Base-by-base conservation (phyloP, 2,113 vertebrate species). In the Catagonus wagneri region DNA sequence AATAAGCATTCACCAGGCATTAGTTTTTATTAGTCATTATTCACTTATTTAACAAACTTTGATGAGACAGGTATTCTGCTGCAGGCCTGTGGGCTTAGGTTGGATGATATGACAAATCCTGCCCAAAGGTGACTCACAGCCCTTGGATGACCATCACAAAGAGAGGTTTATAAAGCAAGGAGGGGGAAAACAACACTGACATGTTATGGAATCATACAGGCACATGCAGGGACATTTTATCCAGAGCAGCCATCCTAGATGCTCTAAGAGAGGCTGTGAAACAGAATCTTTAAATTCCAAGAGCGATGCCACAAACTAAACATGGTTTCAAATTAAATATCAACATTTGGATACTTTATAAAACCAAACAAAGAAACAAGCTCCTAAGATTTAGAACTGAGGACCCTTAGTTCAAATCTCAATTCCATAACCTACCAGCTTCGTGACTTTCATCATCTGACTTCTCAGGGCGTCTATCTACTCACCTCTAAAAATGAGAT, bases 401-500 rank as follows among this genome's bases (percentile, higher is more conserved):
- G 94, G 76, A 81, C 16, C 44, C 36, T 63, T 52, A 20, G 6
- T 84, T 80, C 88, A 85, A 89, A 96, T 61, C 29, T 3, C 69
- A 95, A 32, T 65, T 90, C 9, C 3, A 91, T n/a, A 56, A 80
- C 3, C 50, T 81, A 74, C 14, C 32, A 92, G 34, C 4, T n/a
- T n/a, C 13, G 20, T 68, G 27, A 91, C 27, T 81, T 78, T 60
- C n/a, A 61, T 52, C 22, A 63, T 29, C 58, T 68, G 63, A 96
- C 29, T 86, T 89, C 32, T 78, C 39, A 19, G 34, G 44, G 72
- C 23, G 1, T 58, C 61, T 29, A 66, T 58, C 60, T 50, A 81
- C 36, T 60, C 65, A 95, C 80, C 79, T 93, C 36, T 81, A 91
- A 81, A 89, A 80, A 39, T 80, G 39, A 20, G 22, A 75, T n/a